Percentiles rank a stretch among this genome's conserved stretches.
Conservation (phyloP, 2,797 vertebrate genomes). For the Spondyliosoma cantharus region DNA sequence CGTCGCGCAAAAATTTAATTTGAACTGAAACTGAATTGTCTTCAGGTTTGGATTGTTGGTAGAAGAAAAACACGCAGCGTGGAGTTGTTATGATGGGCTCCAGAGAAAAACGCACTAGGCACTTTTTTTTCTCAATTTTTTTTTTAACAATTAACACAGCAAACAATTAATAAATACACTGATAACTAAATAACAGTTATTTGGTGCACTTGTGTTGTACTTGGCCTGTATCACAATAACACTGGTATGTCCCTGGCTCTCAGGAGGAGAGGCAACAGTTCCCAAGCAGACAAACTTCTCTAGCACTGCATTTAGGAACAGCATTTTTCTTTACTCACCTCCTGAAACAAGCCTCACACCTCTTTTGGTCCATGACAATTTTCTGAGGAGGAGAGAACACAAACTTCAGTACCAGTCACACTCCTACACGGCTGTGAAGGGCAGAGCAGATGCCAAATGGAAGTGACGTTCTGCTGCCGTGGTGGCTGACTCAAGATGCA, state of each 20-base stretch:
- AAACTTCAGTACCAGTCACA: not conserved
- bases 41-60: not conserved
- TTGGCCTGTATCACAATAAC: too few relatives aligned
- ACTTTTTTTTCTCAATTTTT: too few relatives aligned
- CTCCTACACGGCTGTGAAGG: constrained; percentile 13
- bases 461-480: too few relatives aligned
- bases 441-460: constrained; percentile 3
- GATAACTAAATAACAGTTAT: not conserved
- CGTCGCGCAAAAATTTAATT: too few relatives aligned
- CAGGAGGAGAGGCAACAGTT: too few relatives aligned
- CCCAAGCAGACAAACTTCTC: not conserved
- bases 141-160: too few relatives aligned
- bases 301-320: not conserved
- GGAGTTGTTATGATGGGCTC: not conserved
- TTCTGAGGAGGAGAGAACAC: constrained; percentile 79
- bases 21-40: too few relatives aligned
- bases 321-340: constrained; percentile 64
- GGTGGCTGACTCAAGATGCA: not conserved
- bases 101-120: not conserved
- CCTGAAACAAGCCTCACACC: constrained; percentile 83
- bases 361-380: constrained; percentile 82
- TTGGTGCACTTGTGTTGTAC: not conserved
- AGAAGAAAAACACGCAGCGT: not conserved
- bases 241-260: too few relatives aligned
- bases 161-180: not conserved